Base-by-base conservation (phyloP, 37 sponge, comb jelly and placozoan species). In the Corticium candelabrum region DNA sequence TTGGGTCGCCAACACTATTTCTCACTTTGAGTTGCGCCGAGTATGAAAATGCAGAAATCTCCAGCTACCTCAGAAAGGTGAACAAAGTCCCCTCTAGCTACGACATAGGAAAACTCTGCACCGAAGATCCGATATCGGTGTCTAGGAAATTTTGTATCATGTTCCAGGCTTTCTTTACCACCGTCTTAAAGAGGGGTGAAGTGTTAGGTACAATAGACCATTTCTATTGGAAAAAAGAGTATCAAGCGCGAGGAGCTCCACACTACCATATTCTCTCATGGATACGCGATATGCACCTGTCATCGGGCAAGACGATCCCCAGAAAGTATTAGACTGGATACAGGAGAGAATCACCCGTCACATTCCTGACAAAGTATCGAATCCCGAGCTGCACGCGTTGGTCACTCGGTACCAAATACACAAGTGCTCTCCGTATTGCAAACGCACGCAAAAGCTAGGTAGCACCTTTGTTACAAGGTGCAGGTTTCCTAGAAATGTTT, bases 251-350 rank as follows among this genome's bases (percentile, higher is more conserved):
- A 36, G 83, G 83, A 62, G 83, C 82, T 3, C 76, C 76, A 21
- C 87, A 82, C 70, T 82, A 82, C 70, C 87, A 87, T 75, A 74
- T 74, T 11, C 77, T 82, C 0, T n/a, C 82, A n/a, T 87, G 87
- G 83, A 82, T 82, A n/a, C n/a, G 3, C 0, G 34, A 29, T 80
- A 67, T 74, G 84, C 88, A 32, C 83, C 87, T 35, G 71, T 87
- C 7, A 74, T 79, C 15, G 83, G 77, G 4, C 33, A 37, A 31
- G 37, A 40, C 69, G 34, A 38, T 68, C 38, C 34, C 40, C 35
- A 67, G 11, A 30, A 67, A 37, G 67, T 78, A 1, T 34, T 30
- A 43, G 79, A 43, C 11, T 43, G 5, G 11, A 43, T 83, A 41
- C 69, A 82, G 32, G 78, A 83, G 37, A 79, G 88, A 70, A 83